Percentiles rank a stretch among this genome's conserved stretches.
Conservation (phyloP, 2,888 invertebrate genomes). For the Hecatera dysodea region DNA sequence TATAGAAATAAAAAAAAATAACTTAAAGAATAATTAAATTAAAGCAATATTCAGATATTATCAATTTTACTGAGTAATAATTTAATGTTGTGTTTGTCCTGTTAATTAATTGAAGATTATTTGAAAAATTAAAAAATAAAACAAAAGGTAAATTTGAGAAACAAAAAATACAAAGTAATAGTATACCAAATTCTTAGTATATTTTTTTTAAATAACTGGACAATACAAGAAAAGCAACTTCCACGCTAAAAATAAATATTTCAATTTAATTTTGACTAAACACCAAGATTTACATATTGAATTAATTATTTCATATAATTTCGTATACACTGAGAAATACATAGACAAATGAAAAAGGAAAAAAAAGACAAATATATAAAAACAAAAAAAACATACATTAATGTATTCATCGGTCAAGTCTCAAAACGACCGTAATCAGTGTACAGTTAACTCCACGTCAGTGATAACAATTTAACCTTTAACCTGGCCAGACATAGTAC, state of each 20-base stretch:
- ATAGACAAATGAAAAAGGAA: background rate
- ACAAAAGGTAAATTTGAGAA: background rate
- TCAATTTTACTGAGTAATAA: background rate
- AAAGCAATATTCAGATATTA: background rate
- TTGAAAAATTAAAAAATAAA: background rate
- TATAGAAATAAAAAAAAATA: background rate
- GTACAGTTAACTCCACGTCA: background rate
- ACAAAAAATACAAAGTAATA: background rate
- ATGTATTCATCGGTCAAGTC: background rate
- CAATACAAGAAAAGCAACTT: background rate
- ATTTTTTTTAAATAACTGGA: background rate
- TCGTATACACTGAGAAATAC: background rate
- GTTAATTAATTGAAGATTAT: background rate
- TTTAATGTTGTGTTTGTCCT: background rate
- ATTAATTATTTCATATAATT: conserved; percentile 15
- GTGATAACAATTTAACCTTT: background rate
- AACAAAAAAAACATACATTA: background rate
- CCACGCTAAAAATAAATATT: conserved; percentile 3
- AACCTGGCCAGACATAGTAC: background rate
- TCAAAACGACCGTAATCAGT: background rate
- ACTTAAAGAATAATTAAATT: background rate
- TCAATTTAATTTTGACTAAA: conserved; percentile 11
- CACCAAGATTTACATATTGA: conserved; percentile 22
- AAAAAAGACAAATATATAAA: too few relatives aligned
- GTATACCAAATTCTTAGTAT: background rate